Percentiles rank a stretch among this genome's conserved stretches.
Conservation (phyloP, 2,888 invertebrate genomes). For the Thymelicus sylvestris region DNA sequence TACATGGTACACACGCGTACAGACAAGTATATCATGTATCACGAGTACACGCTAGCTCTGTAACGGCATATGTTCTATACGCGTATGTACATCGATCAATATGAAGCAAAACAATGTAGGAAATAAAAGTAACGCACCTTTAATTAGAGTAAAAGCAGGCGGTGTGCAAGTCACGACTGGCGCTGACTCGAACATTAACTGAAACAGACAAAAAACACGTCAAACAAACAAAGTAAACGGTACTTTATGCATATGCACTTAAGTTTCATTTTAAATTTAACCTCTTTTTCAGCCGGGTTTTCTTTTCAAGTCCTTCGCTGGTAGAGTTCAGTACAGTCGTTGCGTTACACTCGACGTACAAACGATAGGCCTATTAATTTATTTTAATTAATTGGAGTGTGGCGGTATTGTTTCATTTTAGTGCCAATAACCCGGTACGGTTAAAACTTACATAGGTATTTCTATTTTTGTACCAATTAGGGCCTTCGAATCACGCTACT, state of each 20-base stretch:
- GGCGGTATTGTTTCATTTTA: background rate
- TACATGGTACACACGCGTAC: background rate
- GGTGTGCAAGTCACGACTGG: conserved; percentile 54
- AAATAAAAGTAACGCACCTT: conserved; percentile 56
- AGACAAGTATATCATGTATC: background rate
- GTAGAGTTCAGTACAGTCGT: background rate
- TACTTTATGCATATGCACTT: background rate
- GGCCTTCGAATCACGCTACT: too few species aligned
- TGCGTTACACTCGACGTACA: conserved; percentile 4
- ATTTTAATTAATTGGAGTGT: conserved; percentile 14
- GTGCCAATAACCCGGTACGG: too few species aligned
- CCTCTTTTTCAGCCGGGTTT: background rate
- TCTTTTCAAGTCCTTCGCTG: conserved; percentile 6
- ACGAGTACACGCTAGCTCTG: background rate
- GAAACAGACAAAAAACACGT: conserved; percentile 52
- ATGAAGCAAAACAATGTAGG: conserved; percentile 19
- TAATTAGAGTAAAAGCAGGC: conserved; percentile 66
- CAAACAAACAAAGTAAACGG: conserved; percentile 17
- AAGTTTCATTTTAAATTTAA: background rate
- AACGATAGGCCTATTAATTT: conserved; percentile 3
- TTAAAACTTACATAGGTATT: too few species aligned
- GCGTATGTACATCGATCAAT: conserved; percentile 9
- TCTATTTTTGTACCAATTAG: too few species aligned
- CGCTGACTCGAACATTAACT: conserved; percentile 72
- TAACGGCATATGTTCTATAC: background rate